Conservation (phyloP, 2,888 invertebrate species). For the Polyploca ridens region DNA sequence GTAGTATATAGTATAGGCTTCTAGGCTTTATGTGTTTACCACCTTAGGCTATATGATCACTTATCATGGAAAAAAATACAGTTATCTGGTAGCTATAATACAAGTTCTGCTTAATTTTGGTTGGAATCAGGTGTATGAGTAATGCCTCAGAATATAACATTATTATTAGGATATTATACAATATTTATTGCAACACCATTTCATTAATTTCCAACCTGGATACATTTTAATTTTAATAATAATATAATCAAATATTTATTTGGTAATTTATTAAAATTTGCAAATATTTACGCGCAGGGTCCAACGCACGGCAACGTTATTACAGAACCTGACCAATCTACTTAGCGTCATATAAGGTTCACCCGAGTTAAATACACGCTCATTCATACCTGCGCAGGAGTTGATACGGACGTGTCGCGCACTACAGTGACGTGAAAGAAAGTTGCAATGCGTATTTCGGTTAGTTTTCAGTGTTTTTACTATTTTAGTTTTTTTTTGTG, state of each 20-base stretch:
- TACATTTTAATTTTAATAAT: neutral
- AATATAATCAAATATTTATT: neutral
- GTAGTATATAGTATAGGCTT: too few species aligned
- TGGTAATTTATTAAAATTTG: neutral
- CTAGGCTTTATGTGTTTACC: too few species aligned
- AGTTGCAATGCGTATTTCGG: conserved; percentile 10
- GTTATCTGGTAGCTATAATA: too few species aligned
- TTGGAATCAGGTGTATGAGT: too few species aligned
- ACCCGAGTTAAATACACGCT: neutral
- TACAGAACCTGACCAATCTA: neutral
- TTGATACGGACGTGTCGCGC: neutral
- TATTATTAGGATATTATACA: too few species aligned
- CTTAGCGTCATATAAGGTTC: neutral
- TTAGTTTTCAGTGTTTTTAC: conserved; percentile 5
- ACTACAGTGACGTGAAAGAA: neutral
- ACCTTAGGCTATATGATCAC: too few species aligned
- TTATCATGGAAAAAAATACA: too few species aligned
- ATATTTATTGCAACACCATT: neutral
- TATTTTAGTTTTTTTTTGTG: neutral
- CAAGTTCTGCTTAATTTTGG: too few species aligned
- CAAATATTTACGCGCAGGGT: neutral
- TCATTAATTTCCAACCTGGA: neutral
- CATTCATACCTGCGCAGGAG: conserved; percentile 8
- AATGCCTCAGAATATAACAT: too few species aligned
- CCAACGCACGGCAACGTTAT: neutral